A percentile compares a stretch with the other conserved stretches of the same genome.
Conservation (phyloP, 2,888 invertebrate species). For the Melieria picta region DNA sequence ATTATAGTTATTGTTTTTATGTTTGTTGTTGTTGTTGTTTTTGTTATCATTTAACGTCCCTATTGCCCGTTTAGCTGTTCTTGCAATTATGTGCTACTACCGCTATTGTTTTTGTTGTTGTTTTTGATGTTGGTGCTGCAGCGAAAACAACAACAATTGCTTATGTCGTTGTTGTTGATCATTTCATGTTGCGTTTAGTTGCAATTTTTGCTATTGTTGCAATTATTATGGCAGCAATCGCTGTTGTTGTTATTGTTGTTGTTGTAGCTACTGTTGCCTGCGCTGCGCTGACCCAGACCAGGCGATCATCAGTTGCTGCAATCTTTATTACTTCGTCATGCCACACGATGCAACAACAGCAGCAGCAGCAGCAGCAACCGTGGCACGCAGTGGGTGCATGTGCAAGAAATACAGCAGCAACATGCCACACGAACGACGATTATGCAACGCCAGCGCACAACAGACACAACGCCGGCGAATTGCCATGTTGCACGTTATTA, state of each 20-base stretch:
- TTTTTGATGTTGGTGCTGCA: too few species aligned
- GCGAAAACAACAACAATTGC: too few species aligned
- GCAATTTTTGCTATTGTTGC: neutral
- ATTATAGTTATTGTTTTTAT: too few species aligned
- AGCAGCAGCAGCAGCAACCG: neutral
- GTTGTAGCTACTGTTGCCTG: too few species aligned
- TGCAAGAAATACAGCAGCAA: neutral
- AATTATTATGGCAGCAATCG: neutral
- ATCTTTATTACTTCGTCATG: constrained; percentile 35
- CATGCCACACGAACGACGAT: neutral
- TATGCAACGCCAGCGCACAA: neutral
- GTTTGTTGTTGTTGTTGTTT: too few species aligned
- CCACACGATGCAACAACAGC: constrained; percentile 19
- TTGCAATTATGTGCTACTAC: too few species aligned
- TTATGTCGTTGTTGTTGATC: too few species aligned
- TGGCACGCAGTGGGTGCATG: neutral
- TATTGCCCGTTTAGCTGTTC: too few species aligned
- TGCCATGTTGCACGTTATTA: too few species aligned
- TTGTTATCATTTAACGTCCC: too few species aligned
- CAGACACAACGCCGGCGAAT: too few species aligned
- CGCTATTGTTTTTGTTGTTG: too few species aligned
- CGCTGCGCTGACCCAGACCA: neutral
- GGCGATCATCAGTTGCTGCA: constrained; percentile 12
- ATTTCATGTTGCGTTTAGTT: neutral
- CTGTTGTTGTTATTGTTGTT: neutral